Evolutionary conservation across 2,797 vertebrate genomes (phyloP).

Genomic region (Diplodus puntazzo): DNA sequence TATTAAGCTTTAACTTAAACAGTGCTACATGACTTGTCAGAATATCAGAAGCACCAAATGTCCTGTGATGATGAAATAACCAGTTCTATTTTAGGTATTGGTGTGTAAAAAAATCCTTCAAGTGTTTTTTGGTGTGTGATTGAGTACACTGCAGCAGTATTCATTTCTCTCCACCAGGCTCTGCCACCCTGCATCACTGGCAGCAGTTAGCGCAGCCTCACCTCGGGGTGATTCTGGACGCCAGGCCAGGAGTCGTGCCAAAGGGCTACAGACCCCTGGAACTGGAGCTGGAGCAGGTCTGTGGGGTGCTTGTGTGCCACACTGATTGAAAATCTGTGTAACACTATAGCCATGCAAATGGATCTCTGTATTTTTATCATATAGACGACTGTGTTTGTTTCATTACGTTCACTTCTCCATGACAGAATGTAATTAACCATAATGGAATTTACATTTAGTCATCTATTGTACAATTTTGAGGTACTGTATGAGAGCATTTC

Average conservation of each 20-base stretch:
- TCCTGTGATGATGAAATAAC: neutral
- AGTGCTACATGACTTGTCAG: neutral
- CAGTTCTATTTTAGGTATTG: neutral
- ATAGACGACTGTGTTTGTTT: too few relatives aligned
- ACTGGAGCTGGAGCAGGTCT: constrained; percentile 94
- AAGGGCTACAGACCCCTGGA: constrained; percentile 97
- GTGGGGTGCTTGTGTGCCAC: constrained; percentile 31
- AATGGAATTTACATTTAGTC: too few relatives aligned
- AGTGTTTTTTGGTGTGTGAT: constrained; percentile 10
- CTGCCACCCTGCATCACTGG: constrained; percentile 98
- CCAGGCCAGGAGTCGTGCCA: constrained; percentile 94
- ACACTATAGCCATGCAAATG: neutral
- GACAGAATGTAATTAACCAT: too few relatives aligned
- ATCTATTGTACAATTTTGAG: too few relatives aligned
- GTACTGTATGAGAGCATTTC: too few relatives aligned
- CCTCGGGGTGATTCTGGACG: constrained; percentile 95
- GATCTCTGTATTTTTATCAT: neutral
- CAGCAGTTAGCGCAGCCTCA: constrained; percentile 98
- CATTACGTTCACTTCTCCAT: too few relatives aligned
- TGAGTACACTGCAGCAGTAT: constrained; percentile 4
- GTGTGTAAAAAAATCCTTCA: neutral
- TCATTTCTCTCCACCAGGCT: constrained; percentile 85
- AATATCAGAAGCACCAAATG: neutral
- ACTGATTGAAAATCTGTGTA: too few relatives aligned
- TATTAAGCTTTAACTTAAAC: neutral